These are phyloP conservation scores for Salvelinus namaycush DNA, from an alignment of 2,113 vertebrate species.

Conservation along the genomic window DNA sequence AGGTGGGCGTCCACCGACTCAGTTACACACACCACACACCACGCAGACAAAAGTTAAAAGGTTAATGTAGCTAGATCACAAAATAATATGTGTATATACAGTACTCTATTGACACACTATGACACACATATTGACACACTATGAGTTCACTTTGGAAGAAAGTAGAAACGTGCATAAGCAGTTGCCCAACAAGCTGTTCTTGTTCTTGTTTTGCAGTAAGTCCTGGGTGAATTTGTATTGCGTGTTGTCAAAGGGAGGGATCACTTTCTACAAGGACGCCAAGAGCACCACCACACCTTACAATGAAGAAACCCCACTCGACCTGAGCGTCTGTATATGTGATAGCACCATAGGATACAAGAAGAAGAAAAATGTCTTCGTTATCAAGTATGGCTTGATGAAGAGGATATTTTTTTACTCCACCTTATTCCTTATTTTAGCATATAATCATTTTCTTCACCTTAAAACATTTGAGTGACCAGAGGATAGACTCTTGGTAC, in stretches of 20 bases:
- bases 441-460: neutral
- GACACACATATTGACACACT: too few species aligned
- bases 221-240: constrained; percentile 91
- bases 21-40: too few species aligned
- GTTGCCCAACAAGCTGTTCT: neutral
- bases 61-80: too few species aligned
- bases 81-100: too few species aligned
- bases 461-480: neutral
- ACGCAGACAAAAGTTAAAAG: too few species aligned
- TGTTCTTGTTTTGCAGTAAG: constrained; percentile 61
- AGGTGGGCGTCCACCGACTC: constrained; percentile 66
- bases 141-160: too few species aligned
- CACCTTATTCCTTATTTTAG: neutral
- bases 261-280: constrained; percentile 87
- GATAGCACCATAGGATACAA: constrained; percentile 87
- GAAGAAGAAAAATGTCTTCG: constrained; percentile 93
- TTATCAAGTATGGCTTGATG: constrained; percentile 76
- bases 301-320: constrained; percentile 84
- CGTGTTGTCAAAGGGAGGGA: constrained; percentile 80
- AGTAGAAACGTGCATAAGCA: neutral
- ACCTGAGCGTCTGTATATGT: constrained; percentile 79
- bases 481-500: neutral
- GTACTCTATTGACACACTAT: too few species aligned
- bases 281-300: constrained; percentile 79
- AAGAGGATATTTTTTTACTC: constrained; percentile 1